Base-by-base conservation (phyloP, 2,888 invertebrate species). In the Hofmannophila pseudospretella region DNA sequence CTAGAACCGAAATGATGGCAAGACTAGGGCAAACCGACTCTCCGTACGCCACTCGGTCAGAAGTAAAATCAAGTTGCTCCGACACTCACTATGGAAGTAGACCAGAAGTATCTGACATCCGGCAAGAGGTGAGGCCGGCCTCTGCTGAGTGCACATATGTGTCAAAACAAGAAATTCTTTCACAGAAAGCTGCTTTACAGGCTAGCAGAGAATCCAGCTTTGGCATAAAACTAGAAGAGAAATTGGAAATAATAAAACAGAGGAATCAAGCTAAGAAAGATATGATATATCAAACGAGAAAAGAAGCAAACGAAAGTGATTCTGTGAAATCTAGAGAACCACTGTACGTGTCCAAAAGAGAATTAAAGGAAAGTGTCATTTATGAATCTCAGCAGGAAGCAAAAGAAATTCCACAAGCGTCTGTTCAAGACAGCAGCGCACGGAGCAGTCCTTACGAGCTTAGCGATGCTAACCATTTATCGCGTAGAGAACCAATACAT, bases 241-340 rank as follows among this genome's bases (percentile, higher is more conserved):
- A 88, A 49, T 58, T 88, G 23, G 88, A 87, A 66, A 82, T 87
- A 30, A 88, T 88, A 41, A 86, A 85, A 53, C 85, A 87, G 56
- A 75, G 88, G 44, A 88, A 88, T 47, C 86, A 88, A 57, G 88
- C 88, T 1, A 88, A 88, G 45, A 88, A 88, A 43, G 88, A 88
- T 45, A 73, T 85, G 68, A 88, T 88, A 42, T 88, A 88, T 57
- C 88, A 88, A 56, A 79, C 85, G 9, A 73, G 86, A 47, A 79
- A 84, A 47, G 88, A 88, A 54, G 79, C 77, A 1, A 85, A 81
- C 47, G 86, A 86, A 54, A 73, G 81, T 45, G 86, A 85, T 50
- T 54, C 82, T 1, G 58, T 63, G 32, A 86, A 86, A 65, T 74
- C 74, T 10, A 71, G 87, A 48, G 87, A 87, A 47, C 88, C 88